Conservation (phyloP, 2,113 vertebrate species). For the Tyto alba region DNA sequence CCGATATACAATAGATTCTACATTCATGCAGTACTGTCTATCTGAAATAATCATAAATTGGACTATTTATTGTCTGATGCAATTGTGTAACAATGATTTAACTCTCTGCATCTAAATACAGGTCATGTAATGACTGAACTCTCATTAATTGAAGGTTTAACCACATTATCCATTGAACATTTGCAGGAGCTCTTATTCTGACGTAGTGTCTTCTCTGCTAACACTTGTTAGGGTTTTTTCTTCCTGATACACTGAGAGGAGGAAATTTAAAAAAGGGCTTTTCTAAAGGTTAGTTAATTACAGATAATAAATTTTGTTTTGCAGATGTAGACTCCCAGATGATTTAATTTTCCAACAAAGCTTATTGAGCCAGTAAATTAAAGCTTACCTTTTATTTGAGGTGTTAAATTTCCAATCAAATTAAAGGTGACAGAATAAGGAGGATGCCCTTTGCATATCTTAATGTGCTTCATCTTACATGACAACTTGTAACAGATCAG, state of each 20-base stretch:
- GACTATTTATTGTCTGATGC: background rate
- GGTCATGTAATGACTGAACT: background rate
- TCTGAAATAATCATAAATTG: background rate
- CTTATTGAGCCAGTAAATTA: slow-evolving; percentile 21
- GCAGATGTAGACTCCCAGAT: slow-evolving; percentile 20
- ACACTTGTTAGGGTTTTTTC: slow-evolving; percentile 21
- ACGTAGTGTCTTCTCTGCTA: background rate
- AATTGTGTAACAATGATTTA: background rate
- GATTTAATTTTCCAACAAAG: slow-evolving; percentile 43
- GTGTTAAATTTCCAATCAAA: slow-evolving; percentile 49
- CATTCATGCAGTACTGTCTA: background rate
- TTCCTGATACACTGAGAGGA: background rate
- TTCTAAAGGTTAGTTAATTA: slow-evolving; percentile 62
- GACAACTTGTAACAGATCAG: background rate
- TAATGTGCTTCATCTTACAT: background rate
- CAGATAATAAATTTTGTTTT: slow-evolving; percentile 57
- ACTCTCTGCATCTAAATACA: background rate
- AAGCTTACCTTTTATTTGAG: slow-evolving; percentile 38
- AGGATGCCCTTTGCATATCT: background rate
- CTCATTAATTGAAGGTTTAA: background rate
- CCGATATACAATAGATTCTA: background rate
- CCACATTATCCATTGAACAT: background rate
- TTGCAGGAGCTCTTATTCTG: background rate
- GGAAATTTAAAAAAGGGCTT: slow-evolving; percentile 46
- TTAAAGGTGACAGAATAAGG: slow-evolving; percentile 26